phyloP scores from a whole-genome alignment of 2,113 vertebrate species.

The Manacus vitellinus region DNA sequence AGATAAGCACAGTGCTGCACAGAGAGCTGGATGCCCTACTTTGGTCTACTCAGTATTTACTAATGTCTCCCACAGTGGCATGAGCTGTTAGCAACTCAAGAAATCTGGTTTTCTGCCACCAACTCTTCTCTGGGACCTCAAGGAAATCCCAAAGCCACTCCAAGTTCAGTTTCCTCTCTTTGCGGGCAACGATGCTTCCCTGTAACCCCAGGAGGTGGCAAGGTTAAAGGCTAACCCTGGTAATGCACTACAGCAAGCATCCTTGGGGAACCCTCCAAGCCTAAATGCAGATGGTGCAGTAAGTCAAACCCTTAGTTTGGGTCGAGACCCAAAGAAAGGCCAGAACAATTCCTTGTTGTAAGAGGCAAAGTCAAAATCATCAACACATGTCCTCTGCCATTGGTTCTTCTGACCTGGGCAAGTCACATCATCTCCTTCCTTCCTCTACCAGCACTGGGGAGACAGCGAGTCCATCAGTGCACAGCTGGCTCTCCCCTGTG shows the following conservation, averaged over 20 bases:
- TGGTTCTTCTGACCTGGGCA: neutral
- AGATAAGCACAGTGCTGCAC: neutral
- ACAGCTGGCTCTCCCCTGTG: neutral
- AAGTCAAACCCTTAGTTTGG: neutral
- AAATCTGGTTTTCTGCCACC: constrained; percentile 24
- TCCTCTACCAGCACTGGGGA: neutral
- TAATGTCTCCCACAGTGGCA: constrained; percentile 13
- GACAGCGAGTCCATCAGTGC: neutral
- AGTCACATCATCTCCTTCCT: neutral
- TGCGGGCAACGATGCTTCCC: neutral
- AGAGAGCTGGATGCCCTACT: neutral
- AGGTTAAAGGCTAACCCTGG: neutral
- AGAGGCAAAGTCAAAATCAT: neutral
- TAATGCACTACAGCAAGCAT: neutral
- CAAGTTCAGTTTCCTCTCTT: neutral
- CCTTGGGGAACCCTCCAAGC: neutral
- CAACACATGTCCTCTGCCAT: neutral
- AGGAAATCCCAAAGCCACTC: neutral
- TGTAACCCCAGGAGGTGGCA: neutral
- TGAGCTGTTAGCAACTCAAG: neutral
- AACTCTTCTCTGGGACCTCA: neutral
- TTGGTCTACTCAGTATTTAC: neutral
- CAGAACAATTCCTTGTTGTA: neutral
- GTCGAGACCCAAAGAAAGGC: neutral
- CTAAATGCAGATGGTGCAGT: neutral